These are phyloP conservation scores for Thalpophila matura DNA, from an alignment of 2,888 invertebrate genomes.

Conservation along the genomic window DNA sequence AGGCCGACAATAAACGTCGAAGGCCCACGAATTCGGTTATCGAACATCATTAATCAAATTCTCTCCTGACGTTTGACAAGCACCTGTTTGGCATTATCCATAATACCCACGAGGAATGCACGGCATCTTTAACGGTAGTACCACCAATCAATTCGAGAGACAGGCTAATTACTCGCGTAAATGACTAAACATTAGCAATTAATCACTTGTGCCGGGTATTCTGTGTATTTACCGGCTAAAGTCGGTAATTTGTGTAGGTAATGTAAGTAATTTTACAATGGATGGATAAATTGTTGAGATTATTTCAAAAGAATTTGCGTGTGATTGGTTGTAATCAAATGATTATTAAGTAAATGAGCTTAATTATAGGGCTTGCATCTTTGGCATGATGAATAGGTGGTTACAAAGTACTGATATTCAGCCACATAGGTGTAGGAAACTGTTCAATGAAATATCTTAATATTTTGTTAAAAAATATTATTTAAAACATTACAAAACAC, in stretches of 20 bases:
- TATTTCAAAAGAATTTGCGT: slow-evolving; percentile 17
- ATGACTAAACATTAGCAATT: slow-evolving; percentile 56
- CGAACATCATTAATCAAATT: slow-evolving; percentile 12
- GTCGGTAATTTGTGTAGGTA: slow-evolving; percentile 39
- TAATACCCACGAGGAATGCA: slow-evolving; percentile 15
- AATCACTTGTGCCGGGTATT: slow-evolving; percentile 53
- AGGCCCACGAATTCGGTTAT: neutral
- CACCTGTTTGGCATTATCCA: slow-evolving; percentile 10
- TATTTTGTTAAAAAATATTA: too few species aligned
- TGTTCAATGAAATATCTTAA: too few species aligned
- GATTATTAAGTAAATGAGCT: slow-evolving; percentile 33
- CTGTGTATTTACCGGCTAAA: slow-evolving; percentile 31
- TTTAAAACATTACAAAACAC: too few species aligned
- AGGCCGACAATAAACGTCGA: neutral
- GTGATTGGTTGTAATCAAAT: slow-evolving; percentile 37
- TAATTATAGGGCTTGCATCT: neutral
- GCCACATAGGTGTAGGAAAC: too few species aligned
- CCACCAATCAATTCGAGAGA: slow-evolving; percentile 58
- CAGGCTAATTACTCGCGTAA: slow-evolving; percentile 60
- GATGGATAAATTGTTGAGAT: slow-evolving; percentile 27
- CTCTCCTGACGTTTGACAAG: neutral
- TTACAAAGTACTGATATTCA: too few species aligned
- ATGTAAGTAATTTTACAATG: slow-evolving; percentile 43
- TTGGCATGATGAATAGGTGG: neutral
- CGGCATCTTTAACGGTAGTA: slow-evolving; percentile 46